phyloP scores from a whole-genome alignment of 2,797 vertebrate genomes.

The Pseudomugil tenellus region DNA sequence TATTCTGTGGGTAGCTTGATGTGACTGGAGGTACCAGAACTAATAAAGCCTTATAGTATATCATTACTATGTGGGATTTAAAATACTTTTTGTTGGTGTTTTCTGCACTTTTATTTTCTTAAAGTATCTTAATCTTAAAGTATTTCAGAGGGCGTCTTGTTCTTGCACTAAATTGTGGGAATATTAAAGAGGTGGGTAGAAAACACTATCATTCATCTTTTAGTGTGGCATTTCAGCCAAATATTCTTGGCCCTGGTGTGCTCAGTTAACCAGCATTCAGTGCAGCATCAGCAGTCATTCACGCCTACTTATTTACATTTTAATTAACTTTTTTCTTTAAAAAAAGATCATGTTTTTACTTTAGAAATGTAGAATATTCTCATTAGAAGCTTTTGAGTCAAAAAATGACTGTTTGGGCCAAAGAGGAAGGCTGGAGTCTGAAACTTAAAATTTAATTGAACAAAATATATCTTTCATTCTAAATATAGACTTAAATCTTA shows the following conservation, averaged over 20 bases:
- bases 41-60: constrained; percentile 7
- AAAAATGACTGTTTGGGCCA: background rate
- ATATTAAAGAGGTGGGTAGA: constrained; percentile 37
- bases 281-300: constrained; percentile 10
- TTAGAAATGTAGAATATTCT: constrained; percentile 21
- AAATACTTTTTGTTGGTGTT: constrained; percentile 9
- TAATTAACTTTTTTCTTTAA: constrained; percentile 20
- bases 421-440: background rate
- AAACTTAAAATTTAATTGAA: background rate
- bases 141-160: constrained; percentile 13
- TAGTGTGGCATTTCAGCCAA: constrained; percentile 33
- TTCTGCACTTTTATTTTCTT: constrained; percentile 62
- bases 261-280: constrained; percentile 24
- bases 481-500: background rate
- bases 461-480: background rate
- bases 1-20: constrained; percentile 17
- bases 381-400: background rate
- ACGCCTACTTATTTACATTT: constrained; percentile 3
- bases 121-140: constrained; percentile 36
- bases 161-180: constrained; percentile 49
- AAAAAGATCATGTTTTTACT: constrained; percentile 16
- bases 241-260: constrained; percentile 29
- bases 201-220: constrained; percentile 59
- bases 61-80: constrained; percentile 27
- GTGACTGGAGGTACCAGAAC: constrained; percentile 38